phyloP scores from a whole-genome alignment of 2,888 invertebrate species.

The Eristalinus sepulchralis region DNA sequence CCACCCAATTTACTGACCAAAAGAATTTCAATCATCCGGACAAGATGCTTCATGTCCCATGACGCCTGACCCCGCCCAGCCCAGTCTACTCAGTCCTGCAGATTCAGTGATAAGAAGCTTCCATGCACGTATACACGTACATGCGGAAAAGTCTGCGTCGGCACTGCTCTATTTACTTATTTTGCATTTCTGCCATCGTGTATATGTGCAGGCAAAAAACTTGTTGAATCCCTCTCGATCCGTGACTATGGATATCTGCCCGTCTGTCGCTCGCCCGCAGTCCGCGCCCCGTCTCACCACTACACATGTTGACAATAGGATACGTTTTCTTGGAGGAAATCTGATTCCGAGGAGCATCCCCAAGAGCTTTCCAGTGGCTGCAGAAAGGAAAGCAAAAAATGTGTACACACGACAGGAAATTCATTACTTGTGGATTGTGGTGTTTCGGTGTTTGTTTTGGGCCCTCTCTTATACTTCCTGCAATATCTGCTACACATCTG shows the following conservation, averaged over 20 bases:
- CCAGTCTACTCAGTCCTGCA: neutral
- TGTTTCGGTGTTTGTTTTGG: slow-evolving; percentile 13
- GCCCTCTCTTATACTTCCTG: slow-evolving; percentile 50
- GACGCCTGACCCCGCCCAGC: neutral
- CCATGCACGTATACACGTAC: slow-evolving; percentile 10
- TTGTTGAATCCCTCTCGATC: slow-evolving; percentile 45
- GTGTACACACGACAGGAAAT: slow-evolving; percentile 53
- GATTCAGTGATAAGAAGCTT: slow-evolving; percentile 24
- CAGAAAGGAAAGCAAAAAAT: slow-evolving; percentile 15
- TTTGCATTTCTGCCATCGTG: slow-evolving; percentile 2
- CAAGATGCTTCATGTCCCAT: neutral
- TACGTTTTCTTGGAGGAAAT: slow-evolving; percentile 30
- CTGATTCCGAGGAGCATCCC: slow-evolving; percentile 32
- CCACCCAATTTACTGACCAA: neutral
- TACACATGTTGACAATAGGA: slow-evolving; percentile 5
- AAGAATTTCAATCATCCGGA: neutral
- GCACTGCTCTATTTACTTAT: slow-evolving; percentile 41
- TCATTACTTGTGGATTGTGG: slow-evolving; percentile 29
- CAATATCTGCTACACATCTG: neutral
- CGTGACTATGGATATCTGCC: neutral
- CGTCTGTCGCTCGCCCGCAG: neutral
- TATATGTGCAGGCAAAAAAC: slow-evolving; percentile 19
- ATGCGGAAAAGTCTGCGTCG: slow-evolving; percentile 1
- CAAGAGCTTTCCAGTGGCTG: slow-evolving; percentile 37
- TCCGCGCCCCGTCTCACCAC: neutral